Base-by-base conservation (phyloP, 2,888 invertebrate genomes). In the Leptinotarsa juncta region DNA sequence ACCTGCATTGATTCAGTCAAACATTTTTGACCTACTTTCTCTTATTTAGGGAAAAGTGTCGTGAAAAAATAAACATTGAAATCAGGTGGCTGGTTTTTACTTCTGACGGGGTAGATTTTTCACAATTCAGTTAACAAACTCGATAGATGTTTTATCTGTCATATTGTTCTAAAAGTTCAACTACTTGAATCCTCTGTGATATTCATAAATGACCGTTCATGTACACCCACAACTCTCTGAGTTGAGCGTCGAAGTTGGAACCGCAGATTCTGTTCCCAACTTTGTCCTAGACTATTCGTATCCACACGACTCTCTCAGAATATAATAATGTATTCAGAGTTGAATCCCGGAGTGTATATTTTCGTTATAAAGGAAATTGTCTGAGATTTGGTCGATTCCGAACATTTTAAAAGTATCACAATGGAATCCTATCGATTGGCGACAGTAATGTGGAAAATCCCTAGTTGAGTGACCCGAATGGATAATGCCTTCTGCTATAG, bases 251-350 rank as follows among this genome's bases (percentile, higher is more conserved):
- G 5, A 57, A 57, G 57, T 57, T 57, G 15, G 20, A 57, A 57
- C 57, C 57, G 20, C 57, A 57, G 3, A 20, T 57, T 26, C 23
- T 57, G 57, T 57, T 57, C 57, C 23, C 14, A 57, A 23, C 23
- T 57, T 23, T 23, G 23, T 23, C 57, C 57, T 23, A 23, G 57
- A 23, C 57, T 57, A 23, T 57, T 57, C 57, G 23, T 2, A 57
- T 1, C 57, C 57, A 57, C 10, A 26, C 12, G 18, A 53, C 53
- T 12, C 57, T 57, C 20, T 14, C 15, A 57, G 23, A 57, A 57
- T 23, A 26, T 57, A 23, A 57, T 57, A 57, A 57, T 57, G 23
- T 57, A 57, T 57, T 57, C 57, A 23, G 57, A 20, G 23, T 57
- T 57, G 57, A 57, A 57, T 23, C 15, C 57, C 18, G 15, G 23